A percentile compares a stretch with the other conserved stretches of the same genome.
Conservation (phyloP, 2,113 vertebrate species). For the Sapajus apella region DNA sequence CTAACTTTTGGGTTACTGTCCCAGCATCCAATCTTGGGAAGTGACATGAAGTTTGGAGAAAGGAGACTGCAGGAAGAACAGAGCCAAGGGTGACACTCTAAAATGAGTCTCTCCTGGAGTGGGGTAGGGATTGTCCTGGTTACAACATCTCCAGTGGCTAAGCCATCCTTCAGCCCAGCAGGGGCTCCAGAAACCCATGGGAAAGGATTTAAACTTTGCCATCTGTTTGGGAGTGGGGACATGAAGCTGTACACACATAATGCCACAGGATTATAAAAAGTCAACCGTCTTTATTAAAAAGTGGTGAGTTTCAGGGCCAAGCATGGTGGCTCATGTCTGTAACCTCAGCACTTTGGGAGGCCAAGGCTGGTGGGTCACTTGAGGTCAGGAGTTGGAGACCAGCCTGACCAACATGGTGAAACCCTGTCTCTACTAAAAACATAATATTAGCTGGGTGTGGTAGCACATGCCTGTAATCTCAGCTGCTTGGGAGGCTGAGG, state of each 20-base stretch:
- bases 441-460: not conserved
- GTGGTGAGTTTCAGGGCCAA: not conserved
- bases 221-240: not conserved
- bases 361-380: not conserved
- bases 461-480: not conserved
- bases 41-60: not conserved
- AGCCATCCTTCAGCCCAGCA: not conserved
- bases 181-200: not conserved
- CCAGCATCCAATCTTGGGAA: not conserved
- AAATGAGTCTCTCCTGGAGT: not conserved
- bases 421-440: not conserved
- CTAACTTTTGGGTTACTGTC: not conserved
- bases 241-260: not conserved
- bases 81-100: not conserved
- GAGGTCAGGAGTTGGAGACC: not conserved
- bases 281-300: not conserved
- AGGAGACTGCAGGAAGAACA: not conserved
- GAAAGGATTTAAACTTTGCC: not conserved
- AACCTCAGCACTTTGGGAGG: not conserved
- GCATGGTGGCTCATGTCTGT: not conserved
- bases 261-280: not conserved
- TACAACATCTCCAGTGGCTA: not conserved
- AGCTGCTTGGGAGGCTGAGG: not conserved
- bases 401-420: not conserved
- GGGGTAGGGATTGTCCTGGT: not conserved